Evolutionary conservation across 2,888 invertebrate genomes (phyloP).

Genomic region (Eumerus sabulonum): DNA sequence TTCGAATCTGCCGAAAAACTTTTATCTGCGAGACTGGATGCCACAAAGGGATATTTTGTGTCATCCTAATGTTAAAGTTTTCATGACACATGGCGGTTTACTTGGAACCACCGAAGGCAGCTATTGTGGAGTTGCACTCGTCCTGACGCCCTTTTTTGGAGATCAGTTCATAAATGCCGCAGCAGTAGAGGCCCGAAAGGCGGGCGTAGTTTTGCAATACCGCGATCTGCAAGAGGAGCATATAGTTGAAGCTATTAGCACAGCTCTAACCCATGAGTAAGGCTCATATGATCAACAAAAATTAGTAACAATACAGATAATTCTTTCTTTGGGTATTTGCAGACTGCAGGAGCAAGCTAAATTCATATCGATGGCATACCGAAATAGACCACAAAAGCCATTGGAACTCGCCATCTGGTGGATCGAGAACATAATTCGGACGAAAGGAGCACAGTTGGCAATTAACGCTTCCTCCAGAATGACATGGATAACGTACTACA

Average conservation of each 20-base stretch:
- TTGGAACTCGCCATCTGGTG: slow-evolving; percentile 81
- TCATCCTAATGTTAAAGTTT: no score
- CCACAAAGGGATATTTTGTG: no score
- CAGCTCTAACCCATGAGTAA: slow-evolving; percentile 73
- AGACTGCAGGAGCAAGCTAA: slow-evolving; percentile 72
- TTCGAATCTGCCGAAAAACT: slow-evolving; percentile 81
- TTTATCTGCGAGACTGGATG: slow-evolving; percentile 80
- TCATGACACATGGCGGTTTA: no score
- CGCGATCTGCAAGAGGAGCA: slow-evolving; percentile 79
- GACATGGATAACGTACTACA: slow-evolving; percentile 49
- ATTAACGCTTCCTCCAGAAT: slow-evolving; percentile 37
- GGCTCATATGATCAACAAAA: background rate
- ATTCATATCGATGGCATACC: slow-evolving; percentile 78
- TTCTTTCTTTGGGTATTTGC: no score
- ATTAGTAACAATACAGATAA: background rate
- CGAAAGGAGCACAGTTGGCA: slow-evolving; percentile 80
- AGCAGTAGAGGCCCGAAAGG: slow-evolving; percentile 79
- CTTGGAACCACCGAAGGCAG: no score
- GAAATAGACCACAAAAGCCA: slow-evolving; percentile 80
- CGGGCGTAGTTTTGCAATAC: slow-evolving; percentile 80
- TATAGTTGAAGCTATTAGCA: slow-evolving; percentile 79
- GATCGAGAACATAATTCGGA: slow-evolving; percentile 81
- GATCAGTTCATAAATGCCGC: no score
- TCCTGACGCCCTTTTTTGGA: slow-evolving; percentile 76
- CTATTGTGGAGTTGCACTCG: no score